These are phyloP conservation scores for Lydus trimaculatus DNA, from an alignment of 2,888 invertebrate species.

Conservation along the genomic window DNA sequence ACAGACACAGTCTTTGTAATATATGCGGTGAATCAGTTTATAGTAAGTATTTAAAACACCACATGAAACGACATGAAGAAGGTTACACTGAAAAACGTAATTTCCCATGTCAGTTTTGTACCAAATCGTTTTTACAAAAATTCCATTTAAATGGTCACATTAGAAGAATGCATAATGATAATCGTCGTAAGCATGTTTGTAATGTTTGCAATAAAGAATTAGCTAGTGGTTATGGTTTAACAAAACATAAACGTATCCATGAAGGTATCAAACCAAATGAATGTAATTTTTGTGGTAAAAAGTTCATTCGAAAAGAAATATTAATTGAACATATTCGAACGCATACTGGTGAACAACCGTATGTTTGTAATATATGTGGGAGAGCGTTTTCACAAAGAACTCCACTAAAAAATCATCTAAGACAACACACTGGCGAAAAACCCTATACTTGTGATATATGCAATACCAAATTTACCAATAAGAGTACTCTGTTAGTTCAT, in stretches of 20 bases:
- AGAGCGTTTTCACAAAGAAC: constrained; percentile 29
- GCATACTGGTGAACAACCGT: constrained; percentile 45
- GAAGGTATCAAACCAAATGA: constrained; percentile 52
- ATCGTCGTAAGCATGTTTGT: constrained; percentile 36
- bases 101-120: constrained; percentile 49
- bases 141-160: constrained; percentile 43
- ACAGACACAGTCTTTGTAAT: constrained; percentile 48
- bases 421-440: constrained; percentile 30
- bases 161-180: constrained; percentile 43
- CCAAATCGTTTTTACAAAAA: constrained; percentile 45
- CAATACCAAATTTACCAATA: neutral
- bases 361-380: constrained; percentile 28
- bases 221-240: constrained; percentile 16
- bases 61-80: constrained; percentile 43
- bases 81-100: constrained; percentile 43
- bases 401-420: constrained; percentile 22
- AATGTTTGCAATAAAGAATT: constrained; percentile 61
- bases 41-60: constrained; percentile 42
- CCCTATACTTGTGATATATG: constrained; percentile 27
- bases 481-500: too few relatives aligned
- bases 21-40: constrained; percentile 45
- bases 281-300: constrained; percentile 62
- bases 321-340: constrained; percentile 49
- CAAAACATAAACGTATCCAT: constrained; percentile 47
- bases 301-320: constrained; percentile 54